Evolutionary conservation across 2,888 invertebrate genomes (phyloP).

Genomic region (Spilarctia lutea): DNA sequence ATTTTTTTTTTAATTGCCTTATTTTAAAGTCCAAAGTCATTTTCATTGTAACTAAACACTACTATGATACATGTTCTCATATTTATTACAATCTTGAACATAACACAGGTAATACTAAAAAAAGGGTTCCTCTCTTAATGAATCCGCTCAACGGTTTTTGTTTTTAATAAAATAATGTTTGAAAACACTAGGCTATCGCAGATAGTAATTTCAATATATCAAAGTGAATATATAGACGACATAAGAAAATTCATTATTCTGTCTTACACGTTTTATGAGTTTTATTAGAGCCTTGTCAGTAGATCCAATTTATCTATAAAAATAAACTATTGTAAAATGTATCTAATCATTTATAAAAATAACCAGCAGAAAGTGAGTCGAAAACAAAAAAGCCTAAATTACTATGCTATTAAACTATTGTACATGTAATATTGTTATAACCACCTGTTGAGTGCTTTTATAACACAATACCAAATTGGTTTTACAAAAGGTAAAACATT

Average conservation of each 20-base stretch:
- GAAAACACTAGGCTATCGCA: slow-evolving; percentile 6
- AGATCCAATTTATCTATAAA: not conserved
- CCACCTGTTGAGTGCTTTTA: not conserved
- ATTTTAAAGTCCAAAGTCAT: not conserved
- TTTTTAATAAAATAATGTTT: slow-evolving; percentile 3
- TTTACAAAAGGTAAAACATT: not conserved
- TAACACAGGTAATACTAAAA: not conserved
- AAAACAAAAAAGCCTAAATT: too few species aligned
- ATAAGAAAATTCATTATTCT: slow-evolving; percentile 2
- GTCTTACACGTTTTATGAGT: slow-evolving; percentile 9
- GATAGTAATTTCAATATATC: slow-evolving; percentile 30
- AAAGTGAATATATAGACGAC: slow-evolving; percentile 25
- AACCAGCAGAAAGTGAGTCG: too few species aligned
- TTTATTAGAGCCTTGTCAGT: slow-evolving; percentile 23
- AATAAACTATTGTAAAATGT: not conserved
- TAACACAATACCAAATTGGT: not conserved
- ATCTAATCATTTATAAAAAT: not conserved
- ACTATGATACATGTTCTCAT: not conserved
- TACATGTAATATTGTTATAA: too few species aligned
- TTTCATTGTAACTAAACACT: not conserved
- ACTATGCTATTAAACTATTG: too few species aligned
- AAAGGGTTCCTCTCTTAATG: not conserved
- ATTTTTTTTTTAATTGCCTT: too few species aligned
- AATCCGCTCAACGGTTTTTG: slow-evolving; percentile 2
- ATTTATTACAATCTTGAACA: not conserved